Evolutionary conservation across 1,140 invertebrate species (phyloP), one percentile per base, ranked within the genome.

Genomic region (Antheraea mylitta): DNA sequence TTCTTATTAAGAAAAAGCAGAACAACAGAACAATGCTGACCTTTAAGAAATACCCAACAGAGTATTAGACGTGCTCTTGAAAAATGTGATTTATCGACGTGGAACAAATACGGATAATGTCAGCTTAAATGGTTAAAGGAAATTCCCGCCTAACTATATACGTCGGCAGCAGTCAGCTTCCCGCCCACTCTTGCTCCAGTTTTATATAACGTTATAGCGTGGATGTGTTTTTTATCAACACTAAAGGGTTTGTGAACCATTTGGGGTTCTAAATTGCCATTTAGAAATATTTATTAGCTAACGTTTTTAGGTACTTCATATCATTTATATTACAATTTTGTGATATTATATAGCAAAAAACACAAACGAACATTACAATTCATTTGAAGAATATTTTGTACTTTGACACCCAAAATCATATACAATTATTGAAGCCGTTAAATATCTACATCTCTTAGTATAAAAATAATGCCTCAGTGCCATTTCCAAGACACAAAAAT

Each of bases 21-120:
- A 53, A 53, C 11, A 53, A 53, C 9, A 13, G 13, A 53, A 53
- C 10, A n/a, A 2, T 16, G 45, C 45, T 53, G 45, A 53, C 45
- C 45, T 53, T 53, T 53, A 53, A 53, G 45, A 53, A 53, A 53
- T 6, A 53, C 45, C 45, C 45, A 53, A 53, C 16, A 42, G 11
- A 4, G 8, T 42, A 13, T 53, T 16, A 2, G 45, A 53, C 61
- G 36, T 18, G 30, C 61, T 63, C 22, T 63, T 63, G 61, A 63
- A 63, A 63, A 53, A 53, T 53, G 10, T 37, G 11, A 63, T 37
- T 63, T 36, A 63, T 63, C 37, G 61, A 63, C 37, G 61, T 63
- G 30, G 61, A 63, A 13, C 61, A 63, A 63, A 30, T 37, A 63
- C 61, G 22, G 45, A 36, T 63, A 36, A 63, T 63, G 61, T 37